These are phyloP conservation scores for Pipa parva DNA, from an alignment of 2,113 vertebrate species.

Conservation along the genomic window DNA sequence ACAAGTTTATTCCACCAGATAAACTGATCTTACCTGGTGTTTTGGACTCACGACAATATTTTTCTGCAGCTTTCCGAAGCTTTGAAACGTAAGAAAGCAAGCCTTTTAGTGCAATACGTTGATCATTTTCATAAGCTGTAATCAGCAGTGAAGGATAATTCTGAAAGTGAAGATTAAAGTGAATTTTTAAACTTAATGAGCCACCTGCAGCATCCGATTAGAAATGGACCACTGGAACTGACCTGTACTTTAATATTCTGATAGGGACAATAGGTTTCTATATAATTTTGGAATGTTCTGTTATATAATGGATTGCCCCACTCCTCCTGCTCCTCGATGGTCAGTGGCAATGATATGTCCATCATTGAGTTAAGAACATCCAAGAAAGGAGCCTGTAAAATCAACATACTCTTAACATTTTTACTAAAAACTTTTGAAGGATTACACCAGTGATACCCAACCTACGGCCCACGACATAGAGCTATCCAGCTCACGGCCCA, in stretches of 20 bases:
- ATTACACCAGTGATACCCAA: too few relatives aligned
- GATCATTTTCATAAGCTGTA: conserved; percentile 79
- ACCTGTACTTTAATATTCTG: conserved; percentile 92
- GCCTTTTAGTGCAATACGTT: conserved; percentile 71
- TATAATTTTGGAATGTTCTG: conserved; percentile 64
- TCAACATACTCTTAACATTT: neutral
- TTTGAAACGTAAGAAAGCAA: conserved; percentile 72
- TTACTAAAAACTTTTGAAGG: too few relatives aligned
- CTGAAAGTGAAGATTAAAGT: conserved; percentile 52
- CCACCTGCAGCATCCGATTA: neutral
- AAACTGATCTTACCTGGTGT: conserved; percentile 47
- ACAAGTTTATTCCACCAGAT: too few relatives aligned
- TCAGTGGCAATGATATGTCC: conserved; percentile 78
- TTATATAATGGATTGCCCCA: conserved; percentile 84
- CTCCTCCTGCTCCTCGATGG: conserved; percentile 88
- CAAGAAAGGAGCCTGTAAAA: conserved; percentile 83
- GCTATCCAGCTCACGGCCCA: too few relatives aligned
- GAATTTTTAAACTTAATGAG: neutral
- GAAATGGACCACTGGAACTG: conserved; percentile 32
- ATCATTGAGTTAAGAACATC: conserved; percentile 89
- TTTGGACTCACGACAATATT: neutral
- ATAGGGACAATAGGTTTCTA: conserved; percentile 86
- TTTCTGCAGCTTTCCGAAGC: conserved; percentile 64
- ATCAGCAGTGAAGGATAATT: conserved; percentile 85
- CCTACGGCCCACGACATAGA: too few relatives aligned